phyloP scores from a whole-genome alignment of 2,113 vertebrate species.

The Pristiophorus japonicus region DNA sequence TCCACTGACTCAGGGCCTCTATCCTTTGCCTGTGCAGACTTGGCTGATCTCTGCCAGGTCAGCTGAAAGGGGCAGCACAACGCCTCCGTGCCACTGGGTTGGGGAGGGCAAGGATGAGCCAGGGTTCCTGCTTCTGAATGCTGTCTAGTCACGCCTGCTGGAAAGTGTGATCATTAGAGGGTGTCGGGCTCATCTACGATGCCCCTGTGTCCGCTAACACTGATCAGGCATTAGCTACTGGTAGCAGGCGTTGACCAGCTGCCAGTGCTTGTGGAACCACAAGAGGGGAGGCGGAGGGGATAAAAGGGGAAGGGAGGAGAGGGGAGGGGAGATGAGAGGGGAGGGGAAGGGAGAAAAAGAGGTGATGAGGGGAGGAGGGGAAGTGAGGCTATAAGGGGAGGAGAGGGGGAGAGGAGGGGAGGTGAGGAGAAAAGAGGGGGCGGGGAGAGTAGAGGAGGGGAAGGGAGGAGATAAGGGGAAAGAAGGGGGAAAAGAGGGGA shows the following conservation, averaged over 20 bases:
- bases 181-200: not conserved
- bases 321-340: not conserved
- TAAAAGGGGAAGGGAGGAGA: too few species aligned
- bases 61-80: not conserved
- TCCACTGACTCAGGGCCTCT: not conserved
- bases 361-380: not conserved
- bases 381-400: not conserved
- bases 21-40: not conserved
- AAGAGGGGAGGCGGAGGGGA: not conserved
- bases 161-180: not conserved
- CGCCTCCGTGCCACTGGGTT: not conserved
- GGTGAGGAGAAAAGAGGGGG: fast-evolving
- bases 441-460: not conserved
- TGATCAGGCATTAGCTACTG: not conserved
- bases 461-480: not conserved
- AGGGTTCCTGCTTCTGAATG: not conserved
- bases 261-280: not conserved
- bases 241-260: not conserved
- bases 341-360: too few species aligned
- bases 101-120: not conserved
- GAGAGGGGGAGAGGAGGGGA: not conserved
- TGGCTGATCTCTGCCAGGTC: not conserved
- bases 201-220: not conserved
- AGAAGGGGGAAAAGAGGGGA: not conserved
- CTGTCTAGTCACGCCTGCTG: not conserved